Evolutionary conservation across 2,113 vertebrate genomes (phyloP).

Genomic region (Apodemus sylvaticus): DNA sequence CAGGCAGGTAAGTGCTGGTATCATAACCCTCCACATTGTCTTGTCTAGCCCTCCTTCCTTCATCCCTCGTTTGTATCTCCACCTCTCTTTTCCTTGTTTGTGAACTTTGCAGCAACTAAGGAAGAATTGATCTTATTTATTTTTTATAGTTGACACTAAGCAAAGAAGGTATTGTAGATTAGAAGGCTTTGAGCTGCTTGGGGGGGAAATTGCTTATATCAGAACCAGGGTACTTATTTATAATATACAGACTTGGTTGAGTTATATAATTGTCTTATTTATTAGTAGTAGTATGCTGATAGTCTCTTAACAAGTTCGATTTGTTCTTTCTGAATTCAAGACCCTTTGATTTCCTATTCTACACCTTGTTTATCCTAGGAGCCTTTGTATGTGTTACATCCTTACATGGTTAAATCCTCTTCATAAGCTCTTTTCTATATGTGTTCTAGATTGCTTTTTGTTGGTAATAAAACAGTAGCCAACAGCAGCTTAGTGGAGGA

Average conservation of each 20-base stretch:
- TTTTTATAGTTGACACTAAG: constrained; percentile 2
- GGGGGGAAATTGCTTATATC: constrained; percentile 15
- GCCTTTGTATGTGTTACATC: neutral
- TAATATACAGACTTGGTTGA: constrained; percentile 34
- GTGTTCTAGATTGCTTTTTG: neutral
- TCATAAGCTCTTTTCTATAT: neutral
- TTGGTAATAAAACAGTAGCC: neutral
- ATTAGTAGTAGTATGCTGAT: neutral
- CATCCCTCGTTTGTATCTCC: neutral
- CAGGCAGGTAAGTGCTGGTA: neutral
- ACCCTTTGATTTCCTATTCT: neutral
- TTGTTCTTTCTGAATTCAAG: constrained; percentile 46
- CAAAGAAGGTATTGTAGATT: neutral
- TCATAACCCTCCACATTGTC: neutral
- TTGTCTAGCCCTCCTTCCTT: too few relatives aligned
- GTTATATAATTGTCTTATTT: constrained; percentile 28
- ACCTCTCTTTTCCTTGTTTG: neutral
- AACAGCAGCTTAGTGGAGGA: neutral
- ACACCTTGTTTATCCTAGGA: neutral
- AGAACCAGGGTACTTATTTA: constrained; percentile 55
- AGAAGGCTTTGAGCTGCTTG: constrained; percentile 33
- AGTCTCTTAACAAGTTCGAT: constrained; percentile 31
- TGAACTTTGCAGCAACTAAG: neutral
- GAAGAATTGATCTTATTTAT: constrained; percentile 1
- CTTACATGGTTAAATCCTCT: neutral